Evolutionary conservation across 1,140 invertebrate genomes (phyloP).

Genomic region (Drosophila mayri): DNA sequence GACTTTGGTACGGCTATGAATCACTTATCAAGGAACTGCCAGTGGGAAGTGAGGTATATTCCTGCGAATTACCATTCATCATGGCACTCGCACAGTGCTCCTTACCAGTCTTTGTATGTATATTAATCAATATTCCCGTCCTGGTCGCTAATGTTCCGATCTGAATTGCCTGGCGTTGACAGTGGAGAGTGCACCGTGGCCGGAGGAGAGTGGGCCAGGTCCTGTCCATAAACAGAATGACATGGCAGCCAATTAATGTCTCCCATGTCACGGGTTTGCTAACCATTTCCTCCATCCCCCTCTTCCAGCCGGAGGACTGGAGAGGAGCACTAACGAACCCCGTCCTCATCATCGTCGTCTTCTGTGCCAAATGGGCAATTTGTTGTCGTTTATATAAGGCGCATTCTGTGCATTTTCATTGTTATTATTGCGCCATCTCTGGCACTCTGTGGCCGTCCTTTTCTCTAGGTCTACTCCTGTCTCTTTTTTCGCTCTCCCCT

Average conservation of each 20-base stretch:
- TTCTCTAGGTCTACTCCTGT: slow-evolving; percentile 4
- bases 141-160: slow-evolving; percentile 51
- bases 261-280: slow-evolving; percentile 59
- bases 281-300: slow-evolving; percentile 4
- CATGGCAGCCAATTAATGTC: slow-evolving; percentile 82
- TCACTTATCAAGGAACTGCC: not conserved
- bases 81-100: slow-evolving; percentile 17
- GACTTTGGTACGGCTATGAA: slow-evolving; percentile 5
- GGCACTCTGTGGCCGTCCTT: slow-evolving; percentile 4
- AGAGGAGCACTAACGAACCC: slow-evolving; percentile 29
- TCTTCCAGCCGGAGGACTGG: slow-evolving; percentile 9
- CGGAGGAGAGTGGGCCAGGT: slow-evolving; percentile 24
- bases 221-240: slow-evolving; percentile 75
- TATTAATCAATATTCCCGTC: slow-evolving; percentile 60
- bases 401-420: slow-evolving; percentile 82
- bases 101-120: slow-evolving; percentile 8
- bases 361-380: slow-evolving; percentile 81
- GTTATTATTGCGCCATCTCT: slow-evolving; percentile 72
- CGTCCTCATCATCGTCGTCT: slow-evolving; percentile 60
- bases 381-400: slow-evolving; percentile 79
- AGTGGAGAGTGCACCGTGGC: slow-evolving; percentile 9
- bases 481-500: slow-evolving; percentile 21
- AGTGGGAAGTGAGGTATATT: slow-evolving; percentile 7
- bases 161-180: slow-evolving; percentile 71
- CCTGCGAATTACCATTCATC: slow-evolving; percentile 31